These are phyloP conservation scores for Prionchulus punctatus DNA, from an alignment of 2,888 invertebrate genomes.

Conservation along the genomic window DNA sequence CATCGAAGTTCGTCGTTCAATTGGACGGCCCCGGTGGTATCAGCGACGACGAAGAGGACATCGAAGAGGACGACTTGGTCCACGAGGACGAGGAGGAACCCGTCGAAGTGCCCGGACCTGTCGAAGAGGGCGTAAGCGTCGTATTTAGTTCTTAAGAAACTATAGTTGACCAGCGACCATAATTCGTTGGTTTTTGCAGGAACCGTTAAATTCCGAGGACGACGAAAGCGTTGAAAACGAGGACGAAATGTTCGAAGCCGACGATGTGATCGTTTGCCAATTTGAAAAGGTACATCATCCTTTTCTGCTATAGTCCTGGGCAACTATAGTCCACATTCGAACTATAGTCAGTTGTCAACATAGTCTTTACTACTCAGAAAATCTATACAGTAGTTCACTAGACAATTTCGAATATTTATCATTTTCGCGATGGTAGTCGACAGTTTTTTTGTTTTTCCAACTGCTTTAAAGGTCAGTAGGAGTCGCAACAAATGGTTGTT, in stretches of 20 bases:
- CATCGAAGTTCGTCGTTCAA: not conserved
- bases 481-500: too few relatives aligned
- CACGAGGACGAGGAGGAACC: not conserved
- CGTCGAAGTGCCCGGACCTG: conserved; percentile 45
- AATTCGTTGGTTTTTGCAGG: conserved; percentile 44
- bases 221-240: conserved; percentile 77
- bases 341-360: too few relatives aligned
- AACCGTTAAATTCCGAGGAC: conserved; percentile 86
- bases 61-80: conserved; percentile 45
- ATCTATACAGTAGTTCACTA: too few relatives aligned
- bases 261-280: conserved; percentile 97
- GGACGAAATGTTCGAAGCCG: conserved; percentile 86
- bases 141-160: too few relatives aligned
- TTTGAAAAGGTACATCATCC: conserved; percentile 68
- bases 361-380: too few relatives aligned
- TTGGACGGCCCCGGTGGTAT: not conserved
- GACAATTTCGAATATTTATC: too few relatives aligned
- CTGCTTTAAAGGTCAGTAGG: too few relatives aligned
- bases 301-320: not conserved
- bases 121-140: too few relatives aligned
- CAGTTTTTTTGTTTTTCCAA: too few relatives aligned
- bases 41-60: conserved; percentile 53
- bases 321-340: not conserved
- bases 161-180: too few relatives aligned
- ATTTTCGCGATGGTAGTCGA: too few relatives aligned